These are phyloP conservation scores for Leucoma salicis DNA, from an alignment of 2,888 invertebrate species.

Conservation along the genomic window DNA sequence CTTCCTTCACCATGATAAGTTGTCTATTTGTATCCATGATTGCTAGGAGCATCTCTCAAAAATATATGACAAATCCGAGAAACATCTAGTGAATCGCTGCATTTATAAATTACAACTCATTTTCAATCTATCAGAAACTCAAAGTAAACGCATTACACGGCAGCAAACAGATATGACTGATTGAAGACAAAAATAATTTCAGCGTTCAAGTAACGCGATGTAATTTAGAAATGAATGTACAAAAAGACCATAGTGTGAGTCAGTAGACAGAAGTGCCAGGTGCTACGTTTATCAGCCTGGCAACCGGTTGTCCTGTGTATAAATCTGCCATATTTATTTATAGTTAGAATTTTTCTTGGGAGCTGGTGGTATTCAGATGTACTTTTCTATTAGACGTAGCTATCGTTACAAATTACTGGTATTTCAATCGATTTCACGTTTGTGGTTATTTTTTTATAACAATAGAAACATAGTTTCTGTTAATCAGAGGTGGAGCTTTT, in stretches of 20 bases:
- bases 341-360: conserved; percentile 6
- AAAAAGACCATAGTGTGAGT: conserved; percentile 24
- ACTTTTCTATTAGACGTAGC: not conserved
- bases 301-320: conserved; percentile 18
- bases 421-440: not conserved
- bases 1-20: too few species aligned
- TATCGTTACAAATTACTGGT: not conserved
- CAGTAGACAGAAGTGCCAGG: conserved; percentile 26
- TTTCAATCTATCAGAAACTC: too few species aligned
- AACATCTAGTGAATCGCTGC: too few species aligned
- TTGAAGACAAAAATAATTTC: conserved; percentile 22
- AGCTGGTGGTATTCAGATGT: conserved; percentile 1
- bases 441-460: not conserved
- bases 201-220: not conserved
- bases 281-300: conserved; percentile 23
- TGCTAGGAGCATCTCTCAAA: too few species aligned
- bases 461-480: too few species aligned
- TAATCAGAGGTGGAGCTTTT: too few species aligned
- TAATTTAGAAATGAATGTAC: conserved; percentile 26
- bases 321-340: conserved; percentile 20
- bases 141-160: not conserved
- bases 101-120: too few species aligned
- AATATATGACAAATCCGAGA: too few species aligned
- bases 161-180: not conserved
- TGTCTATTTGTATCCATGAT: too few species aligned